These are phyloP conservation scores for Ailuropoda melanoleuca DNA, from an alignment of 2,113 vertebrate genomes.

Conservation along the genomic window DNA sequence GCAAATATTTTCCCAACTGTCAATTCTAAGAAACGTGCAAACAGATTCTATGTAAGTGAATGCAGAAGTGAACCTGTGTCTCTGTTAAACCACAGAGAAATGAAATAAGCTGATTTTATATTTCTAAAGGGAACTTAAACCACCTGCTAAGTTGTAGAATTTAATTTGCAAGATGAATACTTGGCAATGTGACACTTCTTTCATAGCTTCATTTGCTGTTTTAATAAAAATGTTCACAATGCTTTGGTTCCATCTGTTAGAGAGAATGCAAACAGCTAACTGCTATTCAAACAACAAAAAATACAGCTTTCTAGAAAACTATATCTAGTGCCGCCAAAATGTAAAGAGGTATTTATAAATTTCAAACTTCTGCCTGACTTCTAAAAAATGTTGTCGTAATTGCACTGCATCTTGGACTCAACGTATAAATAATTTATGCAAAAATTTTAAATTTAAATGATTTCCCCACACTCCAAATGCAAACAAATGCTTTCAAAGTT, in stretches of 20 bases:
- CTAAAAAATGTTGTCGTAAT: conserved; percentile 78
- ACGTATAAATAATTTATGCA: conserved; percentile 83
- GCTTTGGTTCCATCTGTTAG: conserved; percentile 86
- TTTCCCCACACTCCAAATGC: conserved; percentile 70
- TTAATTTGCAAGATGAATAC: conserved; percentile 87
- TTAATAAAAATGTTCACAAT: conserved; percentile 87
- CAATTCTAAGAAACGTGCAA: conserved; percentile 63
- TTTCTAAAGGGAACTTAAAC: conserved; percentile 81
- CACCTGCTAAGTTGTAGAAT: conserved; percentile 85
- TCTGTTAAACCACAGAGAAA: conserved; percentile 62
- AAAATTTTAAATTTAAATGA: conserved; percentile 82
- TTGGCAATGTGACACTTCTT: conserved; percentile 86
- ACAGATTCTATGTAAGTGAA: conserved; percentile 66
- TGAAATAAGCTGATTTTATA: conserved; percentile 81
- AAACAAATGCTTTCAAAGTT: conserved; percentile 78
- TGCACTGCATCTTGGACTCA: conserved; percentile 77
- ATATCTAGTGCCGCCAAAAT: conserved; percentile 78
- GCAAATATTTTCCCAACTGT: conserved; percentile 77
- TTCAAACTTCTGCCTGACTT: conserved; percentile 72
- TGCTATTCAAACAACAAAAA: conserved; percentile 86
- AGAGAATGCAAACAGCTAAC: conserved; percentile 84
- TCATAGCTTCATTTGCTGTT: conserved; percentile 86
- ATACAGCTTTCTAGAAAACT: conserved; percentile 85
- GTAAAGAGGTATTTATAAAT: conserved; percentile 85
- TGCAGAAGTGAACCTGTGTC: conserved; percentile 66